Conservation (phyloP, 2,888 invertebrate genomes). For the Eupithecia pulchellata region DNA sequence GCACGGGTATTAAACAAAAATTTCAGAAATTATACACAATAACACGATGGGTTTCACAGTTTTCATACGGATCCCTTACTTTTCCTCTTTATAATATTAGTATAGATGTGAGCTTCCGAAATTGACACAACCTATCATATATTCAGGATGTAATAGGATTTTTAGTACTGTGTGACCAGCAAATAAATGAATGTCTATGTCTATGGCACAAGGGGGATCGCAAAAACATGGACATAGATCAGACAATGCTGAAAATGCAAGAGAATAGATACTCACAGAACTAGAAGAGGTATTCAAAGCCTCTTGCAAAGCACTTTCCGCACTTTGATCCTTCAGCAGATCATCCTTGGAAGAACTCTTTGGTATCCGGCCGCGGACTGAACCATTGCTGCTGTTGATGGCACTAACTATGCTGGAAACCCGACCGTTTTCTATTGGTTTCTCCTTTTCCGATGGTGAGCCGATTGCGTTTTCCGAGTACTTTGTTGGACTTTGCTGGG, state of each 20-base stretch:
- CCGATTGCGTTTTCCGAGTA: slow-evolving; percentile 76
- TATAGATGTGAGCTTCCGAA: no score
- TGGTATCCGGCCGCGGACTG: slow-evolving; percentile 71
- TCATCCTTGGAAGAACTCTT: slow-evolving; percentile 81
- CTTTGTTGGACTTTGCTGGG: slow-evolving; percentile 77
- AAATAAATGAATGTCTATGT: no score
- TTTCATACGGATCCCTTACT: no score
- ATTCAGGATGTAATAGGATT: no score
- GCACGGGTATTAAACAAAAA: no score
- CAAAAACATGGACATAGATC: no score
- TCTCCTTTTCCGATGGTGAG: slow-evolving; percentile 61
- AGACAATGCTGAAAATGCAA: neutral
- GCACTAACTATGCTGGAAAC: slow-evolving; percentile 80
- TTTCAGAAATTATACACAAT: no score
- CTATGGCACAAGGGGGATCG: no score
- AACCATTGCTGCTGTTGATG: slow-evolving; percentile 67
- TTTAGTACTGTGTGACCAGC: no score
- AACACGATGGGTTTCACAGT: neutral
- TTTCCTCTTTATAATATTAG: no score
- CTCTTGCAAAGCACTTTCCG: slow-evolving; percentile 71
- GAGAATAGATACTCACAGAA: slow-evolving; percentile 60
- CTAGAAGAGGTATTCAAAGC: slow-evolving; percentile 77
- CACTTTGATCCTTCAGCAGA: slow-evolving; percentile 67
- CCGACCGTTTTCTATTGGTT: slow-evolving; percentile 68
- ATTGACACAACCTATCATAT: no score